A percentile compares a stretch with the other conserved stretches of the same genome.
Evolutionary conservation across 2,797 vertebrate genomes (phyloP).

Genomic region (Threskiornis aethiopicus): DNA sequence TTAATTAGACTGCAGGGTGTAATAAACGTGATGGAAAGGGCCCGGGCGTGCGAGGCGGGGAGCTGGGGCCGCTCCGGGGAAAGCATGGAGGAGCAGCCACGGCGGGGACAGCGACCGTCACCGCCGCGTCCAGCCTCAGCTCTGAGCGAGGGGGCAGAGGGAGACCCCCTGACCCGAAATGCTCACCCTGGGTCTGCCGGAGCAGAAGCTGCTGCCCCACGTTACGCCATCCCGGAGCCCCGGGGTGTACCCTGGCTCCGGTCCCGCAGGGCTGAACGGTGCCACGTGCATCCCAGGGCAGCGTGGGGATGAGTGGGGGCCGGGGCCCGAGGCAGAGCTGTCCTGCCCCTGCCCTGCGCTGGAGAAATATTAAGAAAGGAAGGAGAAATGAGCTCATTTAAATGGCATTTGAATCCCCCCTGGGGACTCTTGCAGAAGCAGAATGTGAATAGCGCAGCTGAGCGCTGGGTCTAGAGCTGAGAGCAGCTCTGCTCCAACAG

Average conservation of each 20-base stretch:
- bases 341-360: neutral
- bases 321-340: neutral
- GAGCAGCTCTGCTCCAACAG: neutral
- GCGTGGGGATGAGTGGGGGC: accelerated
- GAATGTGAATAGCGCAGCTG: neutral
- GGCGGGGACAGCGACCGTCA: accelerated
- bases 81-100: neutral
- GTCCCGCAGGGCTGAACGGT: neutral
- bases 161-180: accelerated
- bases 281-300: accelerated
- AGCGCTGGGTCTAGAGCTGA: neutral
- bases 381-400: neutral
- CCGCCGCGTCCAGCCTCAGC: neutral
- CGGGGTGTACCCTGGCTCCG: accelerated
- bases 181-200: accelerated
- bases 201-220: accelerated
- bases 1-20: constrained; percentile 47
- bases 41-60: neutral
- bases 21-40: constrained; percentile 9
- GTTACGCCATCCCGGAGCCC: accelerated
- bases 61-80: neutral
- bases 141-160: neutral
- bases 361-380: neutral
- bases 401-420: neutral
- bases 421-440: neutral